A percentile compares a stretch with the other conserved stretches of the same genome.
These are phyloP conservation scores for Ostrea edulis DNA, from an alignment of 1,140 invertebrate genomes.

Conservation along the genomic window DNA sequence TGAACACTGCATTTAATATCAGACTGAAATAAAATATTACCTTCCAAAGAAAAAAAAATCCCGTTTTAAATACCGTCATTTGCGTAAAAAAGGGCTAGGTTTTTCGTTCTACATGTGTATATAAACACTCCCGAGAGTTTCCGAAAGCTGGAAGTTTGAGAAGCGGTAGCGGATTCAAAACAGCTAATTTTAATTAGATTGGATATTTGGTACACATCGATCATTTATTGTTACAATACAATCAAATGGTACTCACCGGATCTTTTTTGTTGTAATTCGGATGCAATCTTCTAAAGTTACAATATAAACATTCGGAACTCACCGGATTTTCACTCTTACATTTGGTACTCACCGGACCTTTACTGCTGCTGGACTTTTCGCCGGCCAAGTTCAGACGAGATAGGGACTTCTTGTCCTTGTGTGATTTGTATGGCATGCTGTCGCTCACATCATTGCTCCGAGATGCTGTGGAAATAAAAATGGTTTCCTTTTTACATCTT, in stretches of 20 bases:
- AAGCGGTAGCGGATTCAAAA: no score
- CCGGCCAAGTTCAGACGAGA: slow-evolving; percentile 3
- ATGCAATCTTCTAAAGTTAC: background rate
- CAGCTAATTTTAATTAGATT: no score
- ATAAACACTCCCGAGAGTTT: no score
- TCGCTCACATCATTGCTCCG: slow-evolving; percentile 32
- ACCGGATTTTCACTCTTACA: background rate
- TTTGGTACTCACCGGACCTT: background rate
- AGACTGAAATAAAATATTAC: no score
- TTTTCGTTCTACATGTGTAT: no score
- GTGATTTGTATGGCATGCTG: slow-evolving; percentile 37
- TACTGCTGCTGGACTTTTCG: background rate
- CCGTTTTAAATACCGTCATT: no score
- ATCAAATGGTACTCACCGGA: background rate
- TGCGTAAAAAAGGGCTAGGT: no score
- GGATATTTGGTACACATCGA: no score
- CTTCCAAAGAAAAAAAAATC: no score
- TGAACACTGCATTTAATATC: no score
- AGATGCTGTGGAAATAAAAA: background rate
- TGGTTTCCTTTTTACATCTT: no score
- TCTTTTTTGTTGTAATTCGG: background rate
- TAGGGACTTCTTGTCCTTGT: slow-evolving; percentile 25
- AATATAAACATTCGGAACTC: background rate
- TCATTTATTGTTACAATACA: background rate
- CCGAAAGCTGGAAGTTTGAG: no score